Conservation (phyloP, 2,113 vertebrate species). For the Planiliza haematocheilus region DNA sequence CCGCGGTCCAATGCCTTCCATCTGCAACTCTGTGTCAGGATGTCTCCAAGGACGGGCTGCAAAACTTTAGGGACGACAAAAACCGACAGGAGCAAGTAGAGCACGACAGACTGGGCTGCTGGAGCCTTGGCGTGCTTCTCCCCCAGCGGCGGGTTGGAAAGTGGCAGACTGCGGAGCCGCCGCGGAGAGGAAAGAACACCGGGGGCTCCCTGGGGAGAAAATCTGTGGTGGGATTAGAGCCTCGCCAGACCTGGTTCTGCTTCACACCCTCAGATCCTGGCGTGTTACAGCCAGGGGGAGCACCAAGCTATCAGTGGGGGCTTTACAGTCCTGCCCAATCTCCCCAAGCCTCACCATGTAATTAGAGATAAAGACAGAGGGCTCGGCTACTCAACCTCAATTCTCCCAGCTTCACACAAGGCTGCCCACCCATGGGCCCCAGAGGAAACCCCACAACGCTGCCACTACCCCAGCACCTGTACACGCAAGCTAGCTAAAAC, state of each 20-base stretch:
- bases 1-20: constrained; percentile 80
- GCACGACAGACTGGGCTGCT: constrained; percentile 80
- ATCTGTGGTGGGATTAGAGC: constrained; percentile 72
- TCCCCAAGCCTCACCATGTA: constrained; percentile 74
- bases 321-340: constrained; percentile 73
- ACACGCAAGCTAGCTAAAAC: constrained; percentile 16
- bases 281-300: constrained; percentile 41
- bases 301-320: constrained; percentile 49
- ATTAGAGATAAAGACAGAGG: constrained; percentile 82
- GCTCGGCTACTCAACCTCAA: constrained; percentile 75
- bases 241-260: constrained; percentile 69
- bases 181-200: constrained; percentile 49
- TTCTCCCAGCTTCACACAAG: constrained; percentile 72
- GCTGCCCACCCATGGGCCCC: constrained; percentile 64
- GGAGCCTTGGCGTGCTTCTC: constrained; percentile 60
- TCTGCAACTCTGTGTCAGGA: constrained; percentile 80
- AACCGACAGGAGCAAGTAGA: constrained; percentile 82
- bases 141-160: constrained; percentile 55
- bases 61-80: constrained; percentile 70
- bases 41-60: constrained; percentile 79
- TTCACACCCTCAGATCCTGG: constrained; percentile 66
- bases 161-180: constrained; percentile 54
- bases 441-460: constrained; percentile 45
- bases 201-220: constrained; percentile 58
- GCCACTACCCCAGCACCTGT: constrained; percentile 38